phyloP scores from a whole-genome alignment of 2,888 invertebrate genomes.

The Operophtera brumata region DNA sequence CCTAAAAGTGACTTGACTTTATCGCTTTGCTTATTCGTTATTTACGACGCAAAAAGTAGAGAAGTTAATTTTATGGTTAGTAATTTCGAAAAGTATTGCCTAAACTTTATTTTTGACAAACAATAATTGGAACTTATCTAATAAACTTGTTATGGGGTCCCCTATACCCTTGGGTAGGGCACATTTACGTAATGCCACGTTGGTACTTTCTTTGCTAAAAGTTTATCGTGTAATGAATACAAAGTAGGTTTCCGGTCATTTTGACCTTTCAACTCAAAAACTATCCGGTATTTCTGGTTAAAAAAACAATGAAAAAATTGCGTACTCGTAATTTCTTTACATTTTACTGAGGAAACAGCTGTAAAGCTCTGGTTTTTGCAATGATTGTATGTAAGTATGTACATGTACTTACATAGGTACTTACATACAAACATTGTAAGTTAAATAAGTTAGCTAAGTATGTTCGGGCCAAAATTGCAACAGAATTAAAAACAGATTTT shows the following conservation, averaged over 20 bases:
- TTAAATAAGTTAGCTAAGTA: no score
- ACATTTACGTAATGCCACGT: no score
- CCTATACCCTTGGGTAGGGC: neutral
- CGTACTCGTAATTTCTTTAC: conserved; percentile 8
- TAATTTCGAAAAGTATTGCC: no score
- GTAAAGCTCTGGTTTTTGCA: neutral
- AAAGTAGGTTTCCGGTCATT: conserved; percentile 13
- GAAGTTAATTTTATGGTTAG: conserved; percentile 1
- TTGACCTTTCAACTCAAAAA: neutral
- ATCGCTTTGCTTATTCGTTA: conserved; percentile 12
- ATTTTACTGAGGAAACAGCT: conserved; percentile 16
- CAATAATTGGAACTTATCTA: neutral
- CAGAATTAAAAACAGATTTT: no score
- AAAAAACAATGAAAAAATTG: neutral
- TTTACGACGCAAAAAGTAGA: conserved; percentile 21
- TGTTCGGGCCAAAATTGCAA: no score
- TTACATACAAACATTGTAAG: no score
- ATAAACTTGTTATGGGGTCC: neutral
- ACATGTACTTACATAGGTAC: no score
- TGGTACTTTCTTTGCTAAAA: neutral
- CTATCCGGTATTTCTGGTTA: conserved; percentile 16
- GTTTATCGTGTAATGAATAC: neutral
- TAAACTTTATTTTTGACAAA: no score
- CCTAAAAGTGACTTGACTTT: conserved; percentile 10
- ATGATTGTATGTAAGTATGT: no score